These are phyloP conservation scores for Oopsacas minuta DNA, from an alignment of 37 sponge, comb jelly and placozoan species.

Conservation along the genomic window DNA sequence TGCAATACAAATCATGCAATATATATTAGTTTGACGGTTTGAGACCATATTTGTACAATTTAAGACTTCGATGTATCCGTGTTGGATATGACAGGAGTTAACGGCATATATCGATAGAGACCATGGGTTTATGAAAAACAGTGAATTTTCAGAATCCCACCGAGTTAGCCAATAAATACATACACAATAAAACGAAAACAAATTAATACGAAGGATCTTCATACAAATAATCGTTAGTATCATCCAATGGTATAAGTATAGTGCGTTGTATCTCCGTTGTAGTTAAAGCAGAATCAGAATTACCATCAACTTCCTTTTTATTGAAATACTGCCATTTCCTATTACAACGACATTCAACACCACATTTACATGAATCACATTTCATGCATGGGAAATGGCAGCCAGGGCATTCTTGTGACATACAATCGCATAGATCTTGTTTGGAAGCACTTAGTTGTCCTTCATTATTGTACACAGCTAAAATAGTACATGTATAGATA, in stretches of 20 bases:
- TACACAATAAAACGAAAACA: no score
- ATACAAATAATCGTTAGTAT: neutral
- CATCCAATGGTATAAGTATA: neutral
- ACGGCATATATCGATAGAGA: no score
- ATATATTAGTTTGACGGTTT: no score
- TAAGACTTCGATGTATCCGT: no score
- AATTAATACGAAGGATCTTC: neutral
- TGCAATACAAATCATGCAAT: no score
- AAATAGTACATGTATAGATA: neutral
- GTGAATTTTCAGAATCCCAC: no score
- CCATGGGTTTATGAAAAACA: no score
- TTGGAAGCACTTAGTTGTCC: neutral
- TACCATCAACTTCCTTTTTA: constrained; percentile 14
- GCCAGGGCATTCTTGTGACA: neutral
- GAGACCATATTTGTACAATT: no score
- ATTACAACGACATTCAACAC: constrained; percentile 27
- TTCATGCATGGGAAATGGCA: constrained; percentile 23
- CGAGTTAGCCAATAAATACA: no score
- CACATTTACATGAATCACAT: constrained; percentile 25
- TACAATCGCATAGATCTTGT: constrained; percentile 27
- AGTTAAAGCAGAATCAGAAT: neutral
- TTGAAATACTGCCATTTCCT: constrained; percentile 24
- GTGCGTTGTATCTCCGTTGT: neutral
- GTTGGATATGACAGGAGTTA: no score
- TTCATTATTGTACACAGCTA: constrained; percentile 22